Conservation (phyloP, 2,888 invertebrate genomes). For the Stenurella melanura region DNA sequence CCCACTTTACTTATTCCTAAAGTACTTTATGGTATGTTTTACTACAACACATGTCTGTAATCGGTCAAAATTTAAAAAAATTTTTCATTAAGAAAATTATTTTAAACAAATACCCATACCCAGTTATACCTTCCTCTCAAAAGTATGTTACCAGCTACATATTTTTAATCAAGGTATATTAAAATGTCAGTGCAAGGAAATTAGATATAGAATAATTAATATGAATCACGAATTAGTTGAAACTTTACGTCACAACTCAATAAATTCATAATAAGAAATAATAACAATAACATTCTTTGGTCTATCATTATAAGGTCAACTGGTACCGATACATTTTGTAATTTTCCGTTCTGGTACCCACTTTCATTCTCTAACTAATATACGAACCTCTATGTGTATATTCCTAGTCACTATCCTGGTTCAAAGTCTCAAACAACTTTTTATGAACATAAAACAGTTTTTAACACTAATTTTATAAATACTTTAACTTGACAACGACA, state of each 20-base stretch:
- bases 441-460: background rate
- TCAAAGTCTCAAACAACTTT: background rate
- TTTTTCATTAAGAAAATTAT: background rate
- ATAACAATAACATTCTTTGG: background rate
- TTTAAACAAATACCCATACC: background rate
- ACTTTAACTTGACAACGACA: background rate
- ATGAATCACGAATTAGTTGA: background rate
- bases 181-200: background rate
- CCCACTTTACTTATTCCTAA: too few species aligned
- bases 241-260: background rate
- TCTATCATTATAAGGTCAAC: background rate
- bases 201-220: background rate
- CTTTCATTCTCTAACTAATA: background rate
- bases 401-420: background rate
- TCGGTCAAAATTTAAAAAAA: too few species aligned
- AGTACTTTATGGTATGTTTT: too few species aligned
- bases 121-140: background rate
- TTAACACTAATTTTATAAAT: background rate
- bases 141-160: background rate
- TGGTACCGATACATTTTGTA: background rate
- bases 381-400: background rate
- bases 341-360: background rate
- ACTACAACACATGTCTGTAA: too few species aligned
- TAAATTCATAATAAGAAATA: constrained; percentile 1
- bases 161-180: background rate